Evolutionary conservation across 2,113 vertebrate genomes (phyloP).

Genomic region (Pyxicephalus adspersus): DNA sequence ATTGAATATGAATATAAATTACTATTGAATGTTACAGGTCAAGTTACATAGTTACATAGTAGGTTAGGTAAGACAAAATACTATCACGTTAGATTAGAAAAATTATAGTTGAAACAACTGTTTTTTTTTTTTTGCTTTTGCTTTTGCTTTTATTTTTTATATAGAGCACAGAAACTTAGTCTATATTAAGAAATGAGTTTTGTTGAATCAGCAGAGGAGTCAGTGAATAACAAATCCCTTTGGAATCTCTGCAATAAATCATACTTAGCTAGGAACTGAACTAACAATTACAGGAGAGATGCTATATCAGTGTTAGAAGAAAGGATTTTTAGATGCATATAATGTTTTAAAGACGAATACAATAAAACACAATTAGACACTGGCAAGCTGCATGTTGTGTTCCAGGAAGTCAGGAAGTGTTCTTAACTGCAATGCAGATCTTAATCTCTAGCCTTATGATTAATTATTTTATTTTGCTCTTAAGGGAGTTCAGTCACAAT

Average conservation of each 20-base stretch:
- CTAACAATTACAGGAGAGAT: slow-evolving; percentile 42
- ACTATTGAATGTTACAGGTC: no score
- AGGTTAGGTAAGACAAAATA: neutral
- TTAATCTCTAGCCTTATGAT: slow-evolving; percentile 29
- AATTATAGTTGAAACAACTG: neutral
- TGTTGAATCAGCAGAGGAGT: slow-evolving; percentile 30
- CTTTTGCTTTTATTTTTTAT: neutral
- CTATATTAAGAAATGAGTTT: slow-evolving; percentile 39
- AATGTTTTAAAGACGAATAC: slow-evolving; percentile 33
- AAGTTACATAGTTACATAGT: no score
- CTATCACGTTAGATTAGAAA: neutral
- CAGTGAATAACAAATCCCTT: slow-evolving; percentile 43
- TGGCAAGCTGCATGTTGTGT: slow-evolving; percentile 30
- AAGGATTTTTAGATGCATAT: slow-evolving; percentile 14
- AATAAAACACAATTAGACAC: slow-evolving; percentile 20
- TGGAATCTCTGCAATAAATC: slow-evolving; percentile 46
- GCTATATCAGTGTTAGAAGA: slow-evolving; percentile 38
- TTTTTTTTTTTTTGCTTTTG: neutral
- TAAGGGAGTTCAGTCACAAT: neutral
- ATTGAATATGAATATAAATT: no score
- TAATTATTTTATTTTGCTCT: neutral
- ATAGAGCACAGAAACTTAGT: neutral
- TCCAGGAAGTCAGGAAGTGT: neutral
- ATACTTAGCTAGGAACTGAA: slow-evolving; percentile 43
- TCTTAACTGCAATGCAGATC: slow-evolving; percentile 47